Evolutionary conservation across 2,797 vertebrate genomes (phyloP).

Genomic region (Myoxocephalus aenaeus): DNA sequence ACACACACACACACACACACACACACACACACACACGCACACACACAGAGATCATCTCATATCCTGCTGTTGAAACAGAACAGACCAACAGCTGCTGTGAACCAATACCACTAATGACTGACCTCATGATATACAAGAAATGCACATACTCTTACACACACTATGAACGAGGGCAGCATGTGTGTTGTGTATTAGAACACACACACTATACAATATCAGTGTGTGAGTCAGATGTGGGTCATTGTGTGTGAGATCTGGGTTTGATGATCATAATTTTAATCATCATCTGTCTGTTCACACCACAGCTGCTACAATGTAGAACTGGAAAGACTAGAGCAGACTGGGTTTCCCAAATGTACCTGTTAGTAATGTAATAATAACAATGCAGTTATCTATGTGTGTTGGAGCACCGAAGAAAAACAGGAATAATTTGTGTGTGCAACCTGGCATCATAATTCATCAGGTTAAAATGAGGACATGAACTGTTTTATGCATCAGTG

Average conservation of each 20-base stretch:
- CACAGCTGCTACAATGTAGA: constrained; percentile 66
- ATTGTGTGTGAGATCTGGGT: constrained; percentile 61
- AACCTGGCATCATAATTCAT: constrained; percentile 3
- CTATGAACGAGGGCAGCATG: constrained; percentile 33
- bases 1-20: constrained; percentile 9
- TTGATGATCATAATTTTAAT: constrained; percentile 72
- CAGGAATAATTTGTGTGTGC: not conserved
- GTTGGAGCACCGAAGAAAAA: not conserved
- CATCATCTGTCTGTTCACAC: constrained; percentile 70
- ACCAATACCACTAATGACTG: constrained; percentile 81
- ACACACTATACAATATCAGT: not conserved
- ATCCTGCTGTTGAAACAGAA: constrained; percentile 64
- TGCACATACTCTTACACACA: constrained; percentile 44
- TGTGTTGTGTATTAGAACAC: constrained; percentile 33
- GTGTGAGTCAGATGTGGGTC: constrained; percentile 64
- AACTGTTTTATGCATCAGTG: constrained; percentile 20
- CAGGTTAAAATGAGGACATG: constrained; percentile 2
- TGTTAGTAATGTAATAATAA: constrained; percentile 1
- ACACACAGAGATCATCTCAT: constrained; percentile 47
- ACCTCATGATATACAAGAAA: constrained; percentile 47
- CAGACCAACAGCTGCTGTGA: constrained; percentile 71
- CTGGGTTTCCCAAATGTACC: not conserved
- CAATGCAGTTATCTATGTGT: not conserved
- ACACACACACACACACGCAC: constrained; percentile 14
- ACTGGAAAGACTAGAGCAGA: constrained; percentile 30